A percentile compares a stretch with the other conserved stretches of the same genome.
phyloP scores from a whole-genome alignment of 2,113 vertebrate genomes.

The Fregetta grallaria region DNA sequence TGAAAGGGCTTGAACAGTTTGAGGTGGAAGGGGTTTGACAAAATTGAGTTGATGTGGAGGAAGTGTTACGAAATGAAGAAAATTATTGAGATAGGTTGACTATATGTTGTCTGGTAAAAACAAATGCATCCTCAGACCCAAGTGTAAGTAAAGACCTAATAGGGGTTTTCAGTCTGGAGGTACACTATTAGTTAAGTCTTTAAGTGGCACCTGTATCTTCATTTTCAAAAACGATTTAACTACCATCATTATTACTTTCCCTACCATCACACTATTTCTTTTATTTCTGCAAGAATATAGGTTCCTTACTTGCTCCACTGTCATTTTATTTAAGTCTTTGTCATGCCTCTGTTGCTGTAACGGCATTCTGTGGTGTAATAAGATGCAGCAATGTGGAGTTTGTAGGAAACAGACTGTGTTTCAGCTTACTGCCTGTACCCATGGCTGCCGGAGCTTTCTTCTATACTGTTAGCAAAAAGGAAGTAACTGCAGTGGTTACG shows the following conservation, averaged over 20 bases:
- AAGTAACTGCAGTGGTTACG: neutral
- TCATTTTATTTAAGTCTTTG: neutral
- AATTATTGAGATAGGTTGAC: fast-evolving
- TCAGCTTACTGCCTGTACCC: neutral
- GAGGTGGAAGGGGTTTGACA: neutral
- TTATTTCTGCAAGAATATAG: neutral
- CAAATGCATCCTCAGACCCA: fast-evolving
- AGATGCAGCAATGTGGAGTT: neutral
- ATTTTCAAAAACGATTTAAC: neutral
- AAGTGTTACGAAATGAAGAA: neutral
- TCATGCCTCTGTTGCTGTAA: neutral
- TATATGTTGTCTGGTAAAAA: fast-evolving
- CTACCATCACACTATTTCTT: neutral
- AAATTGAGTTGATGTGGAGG: neutral
- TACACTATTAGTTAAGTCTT: neutral
- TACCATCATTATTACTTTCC: neutral
- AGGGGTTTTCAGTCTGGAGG: neutral
- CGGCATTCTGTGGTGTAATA: neutral
- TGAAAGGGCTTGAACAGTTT: neutral
- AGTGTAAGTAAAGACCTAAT: neutral
- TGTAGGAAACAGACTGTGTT: neutral
- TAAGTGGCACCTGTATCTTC: neutral
- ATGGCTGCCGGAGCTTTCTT: neutral
- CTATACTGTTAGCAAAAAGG: neutral
- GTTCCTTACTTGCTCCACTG: neutral